These are phyloP conservation scores for Albula glossodonta DNA, from an alignment of 2,113 vertebrate genomes.

Conservation along the genomic window DNA sequence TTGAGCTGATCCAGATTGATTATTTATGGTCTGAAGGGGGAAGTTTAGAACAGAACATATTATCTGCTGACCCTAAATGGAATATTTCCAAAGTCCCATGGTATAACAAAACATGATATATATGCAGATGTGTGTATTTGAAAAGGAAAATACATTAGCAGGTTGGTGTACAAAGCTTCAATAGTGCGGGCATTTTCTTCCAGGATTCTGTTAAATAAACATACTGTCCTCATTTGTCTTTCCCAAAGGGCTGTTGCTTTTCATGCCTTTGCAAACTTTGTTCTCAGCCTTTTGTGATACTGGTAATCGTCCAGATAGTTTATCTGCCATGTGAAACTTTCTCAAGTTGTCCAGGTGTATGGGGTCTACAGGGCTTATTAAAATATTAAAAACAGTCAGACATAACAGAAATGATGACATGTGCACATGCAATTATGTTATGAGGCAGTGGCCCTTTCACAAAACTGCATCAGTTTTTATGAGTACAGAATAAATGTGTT, in stretches of 20 bases:
- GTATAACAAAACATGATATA: background rate
- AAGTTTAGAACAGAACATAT: background rate
- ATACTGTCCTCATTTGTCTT: background rate
- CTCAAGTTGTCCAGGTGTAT: conserved; percentile 8
- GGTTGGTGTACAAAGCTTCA: too few relatives aligned
- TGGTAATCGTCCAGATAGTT: background rate
- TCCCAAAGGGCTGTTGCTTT: background rate
- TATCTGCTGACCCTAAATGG: background rate
- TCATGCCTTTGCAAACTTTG: background rate
- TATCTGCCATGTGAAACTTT: background rate
- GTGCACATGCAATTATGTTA: too few relatives aligned
- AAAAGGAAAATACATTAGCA: too few relatives aligned
- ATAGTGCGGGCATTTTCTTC: too few relatives aligned
- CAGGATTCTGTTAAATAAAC: background rate
- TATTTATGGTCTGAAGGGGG: background rate
- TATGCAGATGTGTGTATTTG: too few relatives aligned
- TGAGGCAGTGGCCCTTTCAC: too few relatives aligned
- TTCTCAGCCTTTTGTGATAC: background rate
- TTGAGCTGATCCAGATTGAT: background rate
- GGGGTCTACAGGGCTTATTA: background rate
- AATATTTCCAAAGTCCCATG: background rate
- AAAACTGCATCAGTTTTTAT: too few relatives aligned
- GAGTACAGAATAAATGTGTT: too few relatives aligned
- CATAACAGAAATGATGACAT: background rate
- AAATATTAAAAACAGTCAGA: background rate